Conservation (phyloP, 2,888 invertebrate genomes). For the Muschampia plurimacula region DNA sequence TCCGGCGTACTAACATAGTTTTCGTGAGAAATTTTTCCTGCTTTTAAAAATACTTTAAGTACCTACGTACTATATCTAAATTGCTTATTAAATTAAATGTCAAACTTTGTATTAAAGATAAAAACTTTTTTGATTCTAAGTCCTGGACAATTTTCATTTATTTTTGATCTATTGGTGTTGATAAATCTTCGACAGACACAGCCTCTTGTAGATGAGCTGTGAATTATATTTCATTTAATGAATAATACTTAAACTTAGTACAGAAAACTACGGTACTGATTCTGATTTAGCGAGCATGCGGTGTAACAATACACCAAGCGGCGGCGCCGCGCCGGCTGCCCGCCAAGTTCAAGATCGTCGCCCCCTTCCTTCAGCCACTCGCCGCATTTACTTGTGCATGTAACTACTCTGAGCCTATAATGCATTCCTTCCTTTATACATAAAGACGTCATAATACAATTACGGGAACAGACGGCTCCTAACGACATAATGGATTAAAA, state of each 20-base stretch:
- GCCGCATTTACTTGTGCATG: slow-evolving; percentile 11
- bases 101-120: too few species aligned
- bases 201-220: too few species aligned
- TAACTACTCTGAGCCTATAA: neutral
- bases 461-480: neutral
- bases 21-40: neutral
- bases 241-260: neutral
- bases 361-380: slow-evolving; percentile 7
- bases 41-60: neutral
- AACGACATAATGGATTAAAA: too few species aligned
- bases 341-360: slow-evolving; percentile 17
- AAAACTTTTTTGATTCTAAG: too few species aligned
- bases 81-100: neutral
- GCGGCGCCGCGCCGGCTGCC: slow-evolving; percentile 47
- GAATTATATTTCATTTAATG: too few species aligned
- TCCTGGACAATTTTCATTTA: too few species aligned
- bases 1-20: slow-evolving; percentile 18
- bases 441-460: neutral
- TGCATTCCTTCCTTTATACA: neutral
- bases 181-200: too few species aligned
- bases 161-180: too few species aligned
- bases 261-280: neutral
- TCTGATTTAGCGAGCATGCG: neutral
- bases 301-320: slow-evolving; percentile 23
- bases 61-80: neutral